A percentile compares a stretch with the other conserved stretches of the same genome.
Evolutionary conservation across 1,140 invertebrate species (phyloP).

Genomic region (Pteromalus puparum): DNA sequence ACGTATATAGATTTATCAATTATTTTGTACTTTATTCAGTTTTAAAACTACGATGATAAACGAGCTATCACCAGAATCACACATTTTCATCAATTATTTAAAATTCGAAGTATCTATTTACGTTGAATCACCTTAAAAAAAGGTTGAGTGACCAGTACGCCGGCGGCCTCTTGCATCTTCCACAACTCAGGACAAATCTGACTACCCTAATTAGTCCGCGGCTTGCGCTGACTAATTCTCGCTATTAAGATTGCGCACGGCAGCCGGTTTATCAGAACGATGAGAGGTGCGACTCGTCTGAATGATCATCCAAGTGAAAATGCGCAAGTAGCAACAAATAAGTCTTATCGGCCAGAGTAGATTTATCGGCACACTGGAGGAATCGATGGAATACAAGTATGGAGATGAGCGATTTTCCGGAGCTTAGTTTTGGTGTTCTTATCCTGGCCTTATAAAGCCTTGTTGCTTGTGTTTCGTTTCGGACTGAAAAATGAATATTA

Average conservation of each 20-base stretch:
- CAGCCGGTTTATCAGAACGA: not conserved
- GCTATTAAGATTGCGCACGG: constrained; percentile 17
- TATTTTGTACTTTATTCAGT: too few relatives aligned
- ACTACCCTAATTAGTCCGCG: not conserved
- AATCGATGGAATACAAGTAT: not conserved
- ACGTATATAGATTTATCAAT: too few relatives aligned
- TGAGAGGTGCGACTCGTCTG: not conserved
- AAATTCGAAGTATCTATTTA: not conserved
- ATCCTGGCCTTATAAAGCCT: too few relatives aligned
- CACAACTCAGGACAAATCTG: not conserved
- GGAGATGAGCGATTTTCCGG: too few relatives aligned
- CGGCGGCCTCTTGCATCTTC: not conserved
- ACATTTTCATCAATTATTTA: too few relatives aligned
- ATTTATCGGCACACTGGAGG: not conserved
- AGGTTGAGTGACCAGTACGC: not conserved
- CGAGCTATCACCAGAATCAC: too few relatives aligned
- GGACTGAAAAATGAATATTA: not conserved
- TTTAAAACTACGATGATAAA: too few relatives aligned
- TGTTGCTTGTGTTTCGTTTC: too few relatives aligned
- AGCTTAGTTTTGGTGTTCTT: too few relatives aligned
- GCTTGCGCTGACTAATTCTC: constrained; percentile 3
- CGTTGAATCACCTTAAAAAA: not conserved
- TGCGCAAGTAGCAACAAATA: not conserved
- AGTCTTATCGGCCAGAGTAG: not conserved
- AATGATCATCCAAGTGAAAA: not conserved